Conservation (phyloP, 2,797 vertebrate species). For the Picus viridis region DNA sequence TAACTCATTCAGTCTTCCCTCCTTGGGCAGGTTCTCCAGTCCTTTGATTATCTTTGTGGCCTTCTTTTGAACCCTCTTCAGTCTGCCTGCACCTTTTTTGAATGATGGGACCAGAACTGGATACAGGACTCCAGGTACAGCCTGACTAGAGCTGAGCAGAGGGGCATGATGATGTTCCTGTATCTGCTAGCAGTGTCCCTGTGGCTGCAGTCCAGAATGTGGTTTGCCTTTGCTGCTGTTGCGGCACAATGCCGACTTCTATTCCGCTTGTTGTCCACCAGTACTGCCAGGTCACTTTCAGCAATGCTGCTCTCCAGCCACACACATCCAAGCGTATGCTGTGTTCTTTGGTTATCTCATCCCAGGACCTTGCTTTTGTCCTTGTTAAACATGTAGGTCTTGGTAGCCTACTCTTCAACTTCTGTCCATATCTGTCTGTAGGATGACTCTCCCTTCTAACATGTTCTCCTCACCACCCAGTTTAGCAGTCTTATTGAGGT, state of each 20-base stretch:
- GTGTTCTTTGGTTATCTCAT: neutral
- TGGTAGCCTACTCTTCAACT: neutral
- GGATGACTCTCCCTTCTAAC: neutral
- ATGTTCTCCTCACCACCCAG: neutral
- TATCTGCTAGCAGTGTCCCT: too few species aligned
- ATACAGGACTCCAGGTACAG: neutral
- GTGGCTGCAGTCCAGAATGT: neutral
- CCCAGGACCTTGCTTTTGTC: neutral
- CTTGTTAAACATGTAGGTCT: neutral
- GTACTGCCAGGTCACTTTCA: neutral
- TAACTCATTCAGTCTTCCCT: neutral
- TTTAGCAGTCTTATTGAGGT: neutral
- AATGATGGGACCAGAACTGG: neutral
- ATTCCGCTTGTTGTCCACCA: too few species aligned
- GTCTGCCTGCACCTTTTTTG: neutral
- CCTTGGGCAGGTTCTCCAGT: neutral
- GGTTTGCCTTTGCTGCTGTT: too few species aligned
- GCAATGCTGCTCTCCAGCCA: neutral
- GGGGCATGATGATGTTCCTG: fast-evolving
- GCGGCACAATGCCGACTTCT: too few species aligned
- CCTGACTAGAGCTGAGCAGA: neutral
- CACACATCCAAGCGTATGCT: neutral
- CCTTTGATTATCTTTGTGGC: neutral
- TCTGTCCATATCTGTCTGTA: neutral
- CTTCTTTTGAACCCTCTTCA: neutral